These are phyloP conservation scores for Lepidurus arcticus DNA, from an alignment of 1,140 invertebrate species.

Conservation along the genomic window DNA sequence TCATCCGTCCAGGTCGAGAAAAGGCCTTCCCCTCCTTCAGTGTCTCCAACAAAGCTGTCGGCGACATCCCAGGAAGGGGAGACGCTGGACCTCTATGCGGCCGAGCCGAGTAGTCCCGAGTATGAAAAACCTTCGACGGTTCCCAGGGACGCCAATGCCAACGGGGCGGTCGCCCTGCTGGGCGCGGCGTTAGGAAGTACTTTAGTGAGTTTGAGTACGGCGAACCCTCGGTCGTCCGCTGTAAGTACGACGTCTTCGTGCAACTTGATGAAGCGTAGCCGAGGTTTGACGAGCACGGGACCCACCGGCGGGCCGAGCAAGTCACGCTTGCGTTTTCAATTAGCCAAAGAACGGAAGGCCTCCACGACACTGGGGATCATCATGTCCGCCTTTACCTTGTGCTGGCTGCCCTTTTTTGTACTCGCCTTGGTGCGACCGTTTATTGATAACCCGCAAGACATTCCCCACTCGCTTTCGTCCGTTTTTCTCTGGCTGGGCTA, in stretches of 20 bases:
- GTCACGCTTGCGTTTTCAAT: slow-evolving; percentile 58
- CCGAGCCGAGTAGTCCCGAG: background rate
- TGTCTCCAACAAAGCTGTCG: background rate
- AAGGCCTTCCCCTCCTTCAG: background rate
- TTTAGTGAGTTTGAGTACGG: slow-evolving; percentile 3
- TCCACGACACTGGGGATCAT: slow-evolving; percentile 95
- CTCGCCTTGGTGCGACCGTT: slow-evolving; percentile 81
- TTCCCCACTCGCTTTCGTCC: slow-evolving; percentile 54
- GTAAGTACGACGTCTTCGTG: background rate
- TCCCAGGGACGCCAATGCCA: background rate
- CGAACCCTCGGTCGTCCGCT: background rate
- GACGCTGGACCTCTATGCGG: background rate
- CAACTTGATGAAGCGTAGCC: slow-evolving; percentile 14
- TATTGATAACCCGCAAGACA: slow-evolving; percentile 52
- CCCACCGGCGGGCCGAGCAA: slow-evolving; percentile 14
- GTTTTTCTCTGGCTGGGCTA: slow-evolving; percentile 86
- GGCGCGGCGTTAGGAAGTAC: background rate
- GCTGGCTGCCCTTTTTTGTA: slow-evolving; percentile 96
- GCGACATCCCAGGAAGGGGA: background rate
- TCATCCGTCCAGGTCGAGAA: background rate
- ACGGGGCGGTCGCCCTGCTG: background rate
- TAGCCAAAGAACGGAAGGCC: slow-evolving; percentile 86
- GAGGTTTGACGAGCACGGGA: background rate
- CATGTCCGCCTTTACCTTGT: slow-evolving; percentile 92
- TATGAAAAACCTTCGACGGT: background rate